phyloP scores from a whole-genome alignment of 2,797 vertebrate species.

The Macropodus opercularis region DNA sequence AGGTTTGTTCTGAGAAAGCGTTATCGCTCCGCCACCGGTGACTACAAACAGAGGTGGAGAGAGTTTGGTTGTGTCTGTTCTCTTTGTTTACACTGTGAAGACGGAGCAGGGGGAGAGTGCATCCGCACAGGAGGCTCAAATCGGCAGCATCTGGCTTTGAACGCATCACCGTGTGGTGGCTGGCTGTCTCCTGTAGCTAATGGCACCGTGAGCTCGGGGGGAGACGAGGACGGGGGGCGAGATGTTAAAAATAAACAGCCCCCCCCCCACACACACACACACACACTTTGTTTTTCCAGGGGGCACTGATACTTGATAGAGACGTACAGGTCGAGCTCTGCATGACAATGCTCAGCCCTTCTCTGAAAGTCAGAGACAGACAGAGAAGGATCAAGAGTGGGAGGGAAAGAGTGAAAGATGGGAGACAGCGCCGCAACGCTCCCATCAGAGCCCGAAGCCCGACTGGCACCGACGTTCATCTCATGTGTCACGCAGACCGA shows the following conservation, averaged over 20 bases:
- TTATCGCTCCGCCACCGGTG: conserved; percentile 10
- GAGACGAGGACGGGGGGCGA: conserved; percentile 41
- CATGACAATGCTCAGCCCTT: conserved; percentile 58
- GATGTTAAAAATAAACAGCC: conserved; percentile 48
- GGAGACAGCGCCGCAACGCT: conserved; percentile 44
- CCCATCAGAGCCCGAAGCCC: conserved; percentile 59
- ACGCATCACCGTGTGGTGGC: conserved; percentile 33
- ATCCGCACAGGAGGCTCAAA: conserved; percentile 46
- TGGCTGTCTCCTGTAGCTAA: conserved; percentile 36
- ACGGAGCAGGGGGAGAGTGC: conserved; percentile 47
- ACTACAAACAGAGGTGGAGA: conserved; percentile 44
- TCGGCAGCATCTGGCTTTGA: conserved; percentile 61
- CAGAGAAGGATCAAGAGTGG: conserved; percentile 37
- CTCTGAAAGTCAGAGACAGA: conserved; percentile 40
- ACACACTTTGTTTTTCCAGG: conserved; percentile 36
- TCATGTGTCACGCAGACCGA: conserved; percentile 53
- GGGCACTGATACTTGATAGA: conserved; percentile 58
- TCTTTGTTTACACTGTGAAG: conserved; percentile 51
- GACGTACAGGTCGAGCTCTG: conserved; percentile 51
- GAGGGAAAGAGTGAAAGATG: conserved; percentile 43
- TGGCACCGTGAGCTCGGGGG: conserved; percentile 31
- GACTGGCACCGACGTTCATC: conserved; percentile 34
- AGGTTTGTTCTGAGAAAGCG: conserved; percentile 45
- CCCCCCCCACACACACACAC: conserved; percentile 40
- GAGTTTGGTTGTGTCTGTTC: conserved; percentile 47